Conservation (phyloP, 2,113 vertebrate genomes). For the Donacobius atricapilla region DNA sequence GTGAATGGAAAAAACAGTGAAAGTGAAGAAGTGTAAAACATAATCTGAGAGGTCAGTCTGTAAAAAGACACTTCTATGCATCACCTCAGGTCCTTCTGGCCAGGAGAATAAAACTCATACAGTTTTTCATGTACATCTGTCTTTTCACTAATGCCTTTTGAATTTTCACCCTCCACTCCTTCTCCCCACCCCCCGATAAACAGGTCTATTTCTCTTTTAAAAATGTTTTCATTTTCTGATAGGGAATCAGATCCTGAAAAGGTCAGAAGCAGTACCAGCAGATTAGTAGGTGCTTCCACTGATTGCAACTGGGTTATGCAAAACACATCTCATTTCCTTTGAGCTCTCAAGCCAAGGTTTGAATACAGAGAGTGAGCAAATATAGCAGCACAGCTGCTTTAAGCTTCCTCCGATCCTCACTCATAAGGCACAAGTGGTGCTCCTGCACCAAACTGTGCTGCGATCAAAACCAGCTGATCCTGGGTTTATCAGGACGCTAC, state of each 20-base stretch:
- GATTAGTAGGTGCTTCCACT: slow-evolving; percentile 55
- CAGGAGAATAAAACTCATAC: not conserved
- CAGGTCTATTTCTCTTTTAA: not conserved
- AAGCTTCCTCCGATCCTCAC: slow-evolving; percentile 28
- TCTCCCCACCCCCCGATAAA: not conserved
- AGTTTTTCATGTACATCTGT: not conserved
- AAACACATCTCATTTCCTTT: slow-evolving; percentile 61
- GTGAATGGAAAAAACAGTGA: not conserved
- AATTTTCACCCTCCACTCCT: not conserved
- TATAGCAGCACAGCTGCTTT: slow-evolving; percentile 59
- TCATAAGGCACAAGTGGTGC: slow-evolving; percentile 29
- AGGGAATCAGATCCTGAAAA: slow-evolving; percentile 12
- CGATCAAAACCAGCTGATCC: slow-evolving; percentile 46
- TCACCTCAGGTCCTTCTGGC: not conserved
- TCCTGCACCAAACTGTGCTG: slow-evolving; percentile 20
- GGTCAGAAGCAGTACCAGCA: slow-evolving; percentile 25
- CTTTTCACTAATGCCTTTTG: not conserved
- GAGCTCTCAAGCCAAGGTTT: slow-evolving; percentile 56
- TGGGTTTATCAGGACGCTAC: not conserved
- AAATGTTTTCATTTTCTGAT: slow-evolving; percentile 23
- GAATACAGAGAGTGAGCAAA: slow-evolving; percentile 53
- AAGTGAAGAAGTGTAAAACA: not conserved
- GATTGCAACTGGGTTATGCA: slow-evolving; percentile 57
- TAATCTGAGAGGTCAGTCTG: not conserved
- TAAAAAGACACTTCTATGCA: not conserved